phyloP scores from a whole-genome alignment of 2,888 invertebrate species.

The Lissocephala sabroskyi region DNA sequence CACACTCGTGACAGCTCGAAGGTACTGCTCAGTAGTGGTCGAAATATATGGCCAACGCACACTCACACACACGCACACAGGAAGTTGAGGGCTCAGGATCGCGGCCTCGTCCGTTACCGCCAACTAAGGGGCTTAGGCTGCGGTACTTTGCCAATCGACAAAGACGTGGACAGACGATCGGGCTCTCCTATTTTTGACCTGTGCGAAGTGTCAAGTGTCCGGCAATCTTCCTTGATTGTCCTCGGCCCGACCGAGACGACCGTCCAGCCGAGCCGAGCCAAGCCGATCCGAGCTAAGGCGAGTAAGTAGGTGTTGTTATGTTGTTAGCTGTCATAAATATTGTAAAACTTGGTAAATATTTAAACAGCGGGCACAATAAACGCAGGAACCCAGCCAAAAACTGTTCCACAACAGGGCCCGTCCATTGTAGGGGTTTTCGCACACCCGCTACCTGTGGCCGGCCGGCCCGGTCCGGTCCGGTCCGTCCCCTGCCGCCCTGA shows the following conservation, averaged over 20 bases:
- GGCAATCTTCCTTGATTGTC: slow-evolving; percentile 6
- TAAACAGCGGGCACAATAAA: slow-evolving; percentile 60
- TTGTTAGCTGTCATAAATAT: slow-evolving; percentile 64
- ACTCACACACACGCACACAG: too few species aligned
- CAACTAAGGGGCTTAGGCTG: too few species aligned
- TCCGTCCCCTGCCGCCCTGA: slow-evolving; percentile 1
- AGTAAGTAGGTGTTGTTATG: slow-evolving; percentile 53
- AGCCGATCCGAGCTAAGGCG: not conserved
- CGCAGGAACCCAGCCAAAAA: slow-evolving; percentile 33
- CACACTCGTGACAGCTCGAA: slow-evolving; percentile 45
- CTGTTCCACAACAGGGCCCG: too few species aligned
- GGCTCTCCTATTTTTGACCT: not conserved
- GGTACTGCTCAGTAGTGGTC: too few species aligned
- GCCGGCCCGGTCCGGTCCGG: not conserved
- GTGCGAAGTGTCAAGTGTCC: slow-evolving; percentile 53
- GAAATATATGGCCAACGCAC: slow-evolving; percentile 1
- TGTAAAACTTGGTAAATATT: slow-evolving; percentile 63
- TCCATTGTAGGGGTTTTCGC: too few species aligned
- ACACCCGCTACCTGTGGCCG: too few species aligned
- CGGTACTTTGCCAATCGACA: not conserved
- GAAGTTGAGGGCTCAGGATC: too few species aligned
- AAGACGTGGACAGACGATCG: too few species aligned
- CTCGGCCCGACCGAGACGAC: not conserved
- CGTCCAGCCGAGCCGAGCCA: not conserved
- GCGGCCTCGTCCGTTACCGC: too few species aligned